These are phyloP conservation scores for Gobio gobio DNA, from an alignment of 2,113 vertebrate genomes.

Conservation along the genomic window DNA sequence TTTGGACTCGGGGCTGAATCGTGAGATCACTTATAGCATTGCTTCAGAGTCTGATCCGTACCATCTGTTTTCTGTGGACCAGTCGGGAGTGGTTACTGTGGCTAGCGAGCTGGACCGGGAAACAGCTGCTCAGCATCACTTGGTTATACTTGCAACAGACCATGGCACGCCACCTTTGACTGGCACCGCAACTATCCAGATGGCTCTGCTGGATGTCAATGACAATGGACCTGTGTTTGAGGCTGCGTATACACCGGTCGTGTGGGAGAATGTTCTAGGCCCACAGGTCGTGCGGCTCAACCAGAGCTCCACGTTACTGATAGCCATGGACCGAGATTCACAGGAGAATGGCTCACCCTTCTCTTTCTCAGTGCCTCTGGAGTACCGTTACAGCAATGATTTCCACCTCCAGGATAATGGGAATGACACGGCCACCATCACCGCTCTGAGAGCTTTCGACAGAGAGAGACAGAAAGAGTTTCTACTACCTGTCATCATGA, in stretches of 20 bases:
- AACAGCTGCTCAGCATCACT: slow-evolving; percentile 71
- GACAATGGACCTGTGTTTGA: slow-evolving; percentile 90
- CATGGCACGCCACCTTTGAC: slow-evolving; percentile 78
- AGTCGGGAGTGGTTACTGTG: slow-evolving; percentile 78
- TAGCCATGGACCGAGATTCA: slow-evolving; percentile 79
- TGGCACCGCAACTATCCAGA: slow-evolving; percentile 80
- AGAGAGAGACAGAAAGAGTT: slow-evolving; percentile 86
- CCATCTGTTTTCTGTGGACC: slow-evolving; percentile 79
- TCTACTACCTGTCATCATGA: slow-evolving; percentile 82
- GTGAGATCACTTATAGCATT: slow-evolving; percentile 82
- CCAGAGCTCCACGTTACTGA: slow-evolving; percentile 80
- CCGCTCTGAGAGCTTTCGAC: slow-evolving; percentile 84
- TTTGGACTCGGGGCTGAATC: slow-evolving; percentile 84
- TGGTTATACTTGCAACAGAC: slow-evolving; percentile 84
- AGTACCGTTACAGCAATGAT: slow-evolving; percentile 78
- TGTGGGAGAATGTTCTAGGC: slow-evolving; percentile 82
- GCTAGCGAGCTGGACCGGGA: slow-evolving; percentile 81
- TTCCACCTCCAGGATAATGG: slow-evolving; percentile 87
- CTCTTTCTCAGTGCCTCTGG: slow-evolving; percentile 74
- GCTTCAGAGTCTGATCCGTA: slow-evolving; percentile 80
- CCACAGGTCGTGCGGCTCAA: slow-evolving; percentile 82
- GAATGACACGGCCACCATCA: slow-evolving; percentile 84
- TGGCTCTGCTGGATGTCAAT: slow-evolving; percentile 85
- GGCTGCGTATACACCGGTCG: slow-evolving; percentile 77
- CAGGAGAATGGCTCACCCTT: slow-evolving; percentile 85